Base-by-base conservation (phyloP, 2,888 invertebrate species). In the Campopleginae sp. region DNA sequence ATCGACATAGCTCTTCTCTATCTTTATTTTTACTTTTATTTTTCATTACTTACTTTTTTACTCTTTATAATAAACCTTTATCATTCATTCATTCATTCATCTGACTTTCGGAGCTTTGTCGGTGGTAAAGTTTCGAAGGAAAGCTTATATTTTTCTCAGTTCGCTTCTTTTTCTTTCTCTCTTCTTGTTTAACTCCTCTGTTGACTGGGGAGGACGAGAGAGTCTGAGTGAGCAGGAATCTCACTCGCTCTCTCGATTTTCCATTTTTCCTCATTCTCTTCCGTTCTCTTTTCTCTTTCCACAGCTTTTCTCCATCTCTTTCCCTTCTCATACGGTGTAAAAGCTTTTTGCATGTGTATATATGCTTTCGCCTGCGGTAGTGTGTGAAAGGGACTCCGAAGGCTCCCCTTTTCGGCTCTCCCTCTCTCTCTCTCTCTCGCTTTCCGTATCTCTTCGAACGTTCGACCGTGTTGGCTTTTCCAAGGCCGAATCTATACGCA, bases 401-500 rank as follows among this genome's bases (percentile, higher is more conserved):
- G 66, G 12, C 27, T 70, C n/a, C 70, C 48, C 48, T 70, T 79
- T 77, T 72, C 61, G 58, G 48, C 71, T 68, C 54, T 68, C 77
- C 70, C 66, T 58, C 61, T 70, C 54, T 48, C 14, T 68, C 51
- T 44, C 61, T 51, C 71, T 84, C 82, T 80, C 80, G 71, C 80
- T 86, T 77, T 81, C 83, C 79, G 80, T 87, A 82, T 71, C 78
- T 72, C 76, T 72, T 68, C 76, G 86, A 86, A 89, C 88, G 87
- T 80, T 82, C 84, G 82, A 76, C 65, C 7, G 66, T 48, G 89
- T 86, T 88, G 80, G 88, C 85, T 88, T 82, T 84, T 74, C 88
- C 87, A 87, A 88, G 89, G 88, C 87, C 89, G 88, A 89, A 90
- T 87, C 87, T 87, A 88, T 82, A 88, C 86, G 87, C 83, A 84